Conservation (phyloP, 2,888 invertebrate species). For the Pseudococcus viburni region DNA sequence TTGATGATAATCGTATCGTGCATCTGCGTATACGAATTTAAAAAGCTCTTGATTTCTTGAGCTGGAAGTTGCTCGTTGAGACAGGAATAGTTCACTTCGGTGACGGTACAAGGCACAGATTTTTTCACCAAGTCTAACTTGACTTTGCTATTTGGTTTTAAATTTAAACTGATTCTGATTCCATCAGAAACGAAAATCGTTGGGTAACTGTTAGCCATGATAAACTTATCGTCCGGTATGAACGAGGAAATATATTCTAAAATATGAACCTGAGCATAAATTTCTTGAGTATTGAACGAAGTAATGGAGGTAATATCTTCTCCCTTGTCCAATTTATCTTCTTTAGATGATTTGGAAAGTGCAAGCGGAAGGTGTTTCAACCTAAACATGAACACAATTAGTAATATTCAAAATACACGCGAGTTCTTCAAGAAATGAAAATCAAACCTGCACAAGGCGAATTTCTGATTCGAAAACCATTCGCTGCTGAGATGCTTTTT, state of each 20-base stretch:
- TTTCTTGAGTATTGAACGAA: not conserved
- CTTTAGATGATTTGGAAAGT: constrained; percentile 1
- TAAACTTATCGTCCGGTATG: not conserved
- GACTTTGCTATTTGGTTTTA: constrained; percentile 34
- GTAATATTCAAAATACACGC: not conserved
- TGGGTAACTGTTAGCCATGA: constrained; percentile 3
- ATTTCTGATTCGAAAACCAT: not conserved
- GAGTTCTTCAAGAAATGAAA: too few species aligned
- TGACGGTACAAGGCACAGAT: not conserved
- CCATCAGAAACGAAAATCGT: constrained; percentile 42
- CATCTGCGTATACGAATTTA: not conserved
- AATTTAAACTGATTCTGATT: not conserved
- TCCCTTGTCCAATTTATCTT: not conserved
- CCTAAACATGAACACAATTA: not conserved
- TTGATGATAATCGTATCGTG: not conserved
- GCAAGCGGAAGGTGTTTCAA: constrained; percentile 7
- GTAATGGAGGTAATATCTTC: not conserved
- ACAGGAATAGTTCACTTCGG: constrained; percentile 35
- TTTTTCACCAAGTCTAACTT: constrained; percentile 44
- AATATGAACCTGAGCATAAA: constrained; percentile 27
- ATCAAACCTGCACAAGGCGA: constrained; percentile 37
- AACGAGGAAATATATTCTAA: not conserved
- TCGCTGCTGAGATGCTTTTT: not conserved
- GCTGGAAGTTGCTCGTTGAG: too few species aligned
- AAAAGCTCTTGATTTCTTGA: not conserved